Evolutionary conservation across 2,888 invertebrate species (phyloP).

Genomic region (Sipha maydis): DNA sequence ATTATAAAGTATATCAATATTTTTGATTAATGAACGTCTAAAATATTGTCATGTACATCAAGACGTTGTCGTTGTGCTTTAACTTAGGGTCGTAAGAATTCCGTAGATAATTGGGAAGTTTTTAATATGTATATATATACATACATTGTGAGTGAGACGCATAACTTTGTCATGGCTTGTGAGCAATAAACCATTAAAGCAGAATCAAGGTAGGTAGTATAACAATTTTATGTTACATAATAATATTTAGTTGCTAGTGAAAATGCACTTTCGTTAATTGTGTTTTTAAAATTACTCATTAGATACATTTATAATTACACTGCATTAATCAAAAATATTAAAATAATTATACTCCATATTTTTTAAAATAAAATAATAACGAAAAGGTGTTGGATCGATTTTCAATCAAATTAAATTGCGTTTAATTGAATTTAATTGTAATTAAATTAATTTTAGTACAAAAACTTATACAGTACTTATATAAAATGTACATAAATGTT

Average conservation of each 20-base stretch:
- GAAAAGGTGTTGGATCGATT: background rate
- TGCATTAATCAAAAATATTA: background rate
- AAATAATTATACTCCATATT: background rate
- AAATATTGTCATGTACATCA: background rate
- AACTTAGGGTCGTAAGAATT: background rate
- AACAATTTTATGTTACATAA: background rate
- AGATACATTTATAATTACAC: background rate
- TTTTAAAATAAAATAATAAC: background rate
- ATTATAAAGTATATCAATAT: background rate
- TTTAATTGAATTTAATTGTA: background rate
- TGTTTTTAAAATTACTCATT: background rate
- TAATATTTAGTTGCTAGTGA: conserved; percentile 9
- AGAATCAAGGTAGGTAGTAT: conserved; percentile 1
- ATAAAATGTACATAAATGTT: too few species aligned
- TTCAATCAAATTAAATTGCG: background rate
- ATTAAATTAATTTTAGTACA: too few species aligned
- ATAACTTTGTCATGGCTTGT: background rate
- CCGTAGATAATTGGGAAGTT: conserved; percentile 20
- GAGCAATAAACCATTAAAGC: conserved; percentile 18
- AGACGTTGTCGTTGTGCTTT: background rate
- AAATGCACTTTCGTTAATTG: background rate
- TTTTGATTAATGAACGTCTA: conserved; percentile 32
- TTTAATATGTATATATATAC: background rate
- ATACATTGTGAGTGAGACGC: background rate
- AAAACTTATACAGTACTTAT: too few species aligned